A percentile compares a stretch with the other conserved stretches of the same genome.
Conservation (phyloP, 2,113 vertebrate species). For the Toxostoma redivivum region DNA sequence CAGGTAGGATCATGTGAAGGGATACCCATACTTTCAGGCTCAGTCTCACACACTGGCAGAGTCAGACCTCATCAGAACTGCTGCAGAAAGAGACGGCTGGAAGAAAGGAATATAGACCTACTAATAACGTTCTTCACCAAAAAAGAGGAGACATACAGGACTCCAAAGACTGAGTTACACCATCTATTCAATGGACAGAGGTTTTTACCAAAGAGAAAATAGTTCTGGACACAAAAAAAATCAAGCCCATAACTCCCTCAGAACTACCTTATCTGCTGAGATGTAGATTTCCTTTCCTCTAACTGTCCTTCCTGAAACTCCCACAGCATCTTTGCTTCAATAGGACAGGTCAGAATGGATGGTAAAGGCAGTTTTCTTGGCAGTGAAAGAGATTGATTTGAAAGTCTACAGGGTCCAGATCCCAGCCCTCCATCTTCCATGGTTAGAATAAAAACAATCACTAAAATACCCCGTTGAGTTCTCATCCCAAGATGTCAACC, state of each 20-base stretch:
- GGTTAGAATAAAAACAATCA: background rate
- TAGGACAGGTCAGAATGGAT: background rate
- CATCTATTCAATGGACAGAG: background rate
- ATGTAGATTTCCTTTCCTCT: background rate
- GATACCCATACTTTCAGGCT: background rate
- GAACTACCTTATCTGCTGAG: background rate
- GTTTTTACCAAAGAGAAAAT: background rate
- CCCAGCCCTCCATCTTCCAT: background rate
- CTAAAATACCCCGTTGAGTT: background rate
- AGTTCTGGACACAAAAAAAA: background rate
- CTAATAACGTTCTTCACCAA: background rate
- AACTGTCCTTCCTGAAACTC: background rate
- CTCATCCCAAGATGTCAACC: background rate
- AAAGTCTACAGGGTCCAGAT: background rate
- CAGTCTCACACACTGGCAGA: background rate
- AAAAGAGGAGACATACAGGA: background rate
- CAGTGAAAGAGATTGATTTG: background rate
- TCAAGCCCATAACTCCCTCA: background rate
- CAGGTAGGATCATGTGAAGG: background rate
- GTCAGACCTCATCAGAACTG: background rate
- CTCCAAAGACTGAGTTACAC: background rate
- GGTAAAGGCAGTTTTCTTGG: background rate
- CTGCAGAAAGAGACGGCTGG: background rate
- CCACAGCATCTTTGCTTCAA: background rate
- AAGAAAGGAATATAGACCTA: background rate